Evolutionary conservation across 2,888 invertebrate genomes (phyloP).

Genomic region (Cheilosia pagana): DNA sequence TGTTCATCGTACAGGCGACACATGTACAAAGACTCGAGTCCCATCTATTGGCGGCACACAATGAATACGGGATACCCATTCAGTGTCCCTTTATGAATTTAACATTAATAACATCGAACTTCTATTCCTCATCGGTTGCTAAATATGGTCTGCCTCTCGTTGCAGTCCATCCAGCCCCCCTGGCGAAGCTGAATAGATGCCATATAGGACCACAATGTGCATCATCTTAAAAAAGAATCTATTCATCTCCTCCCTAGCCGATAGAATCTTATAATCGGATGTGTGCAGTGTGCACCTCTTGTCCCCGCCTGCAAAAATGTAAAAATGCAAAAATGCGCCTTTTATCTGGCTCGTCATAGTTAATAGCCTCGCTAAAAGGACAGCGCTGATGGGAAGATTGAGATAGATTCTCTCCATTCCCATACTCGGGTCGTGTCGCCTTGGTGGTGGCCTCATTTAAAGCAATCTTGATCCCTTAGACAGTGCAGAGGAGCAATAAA

Average conservation of each 20-base stretch:
- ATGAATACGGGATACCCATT: conserved; percentile 37
- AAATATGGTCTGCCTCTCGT: conserved; percentile 47
- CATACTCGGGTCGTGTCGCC: not conserved
- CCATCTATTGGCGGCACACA: conserved; percentile 40
- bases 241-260: conserved; percentile 46
- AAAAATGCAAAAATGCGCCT: conserved; percentile 31
- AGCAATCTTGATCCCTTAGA: conserved; percentile 30
- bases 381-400: conserved; percentile 61
- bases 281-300: conserved; percentile 21
- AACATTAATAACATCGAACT: conserved; percentile 70
- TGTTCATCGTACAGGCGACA: conserved; percentile 11
- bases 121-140: conserved; percentile 59
- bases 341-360: conserved; percentile 45
- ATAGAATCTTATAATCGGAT: conserved; percentile 63
- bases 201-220: conserved; percentile 41
- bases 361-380: conserved; percentile 66
- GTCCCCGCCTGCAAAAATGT: not conserved
- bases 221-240: conserved; percentile 55
- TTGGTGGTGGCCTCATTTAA: conserved; percentile 52
- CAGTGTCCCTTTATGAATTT: conserved; percentile 62
- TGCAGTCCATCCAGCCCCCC: conserved; percentile 1
- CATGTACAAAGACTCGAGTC: not conserved
- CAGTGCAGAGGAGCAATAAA: conserved; percentile 45
- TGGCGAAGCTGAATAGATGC: not conserved
- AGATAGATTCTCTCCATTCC: conserved; percentile 39